Percentiles rank a stretch among this genome's conserved stretches.
Conservation (phyloP, 2,888 invertebrate genomes). For the Atrina japonica region DNA sequence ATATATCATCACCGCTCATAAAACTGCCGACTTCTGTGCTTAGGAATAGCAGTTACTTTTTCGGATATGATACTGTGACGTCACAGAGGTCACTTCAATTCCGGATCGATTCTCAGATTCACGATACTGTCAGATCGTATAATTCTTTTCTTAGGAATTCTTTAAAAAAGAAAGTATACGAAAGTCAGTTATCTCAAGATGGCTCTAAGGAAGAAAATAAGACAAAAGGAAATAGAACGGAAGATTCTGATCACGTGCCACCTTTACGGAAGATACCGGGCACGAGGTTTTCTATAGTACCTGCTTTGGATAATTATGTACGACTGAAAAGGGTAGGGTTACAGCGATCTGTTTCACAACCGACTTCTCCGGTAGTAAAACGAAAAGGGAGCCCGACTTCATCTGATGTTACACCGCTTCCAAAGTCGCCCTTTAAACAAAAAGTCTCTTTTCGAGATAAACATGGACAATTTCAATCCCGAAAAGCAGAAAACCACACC, state of each 20-base stretch:
- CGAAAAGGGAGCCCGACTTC: not conserved
- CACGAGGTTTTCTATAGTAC: constrained; percentile 36
- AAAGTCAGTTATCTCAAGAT: not conserved
- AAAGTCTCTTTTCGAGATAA: too few species aligned
- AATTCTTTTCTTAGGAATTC: constrained; percentile 10
- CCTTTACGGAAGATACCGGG: constrained; percentile 27
- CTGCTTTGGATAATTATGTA: constrained; percentile 41
- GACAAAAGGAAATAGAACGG: constrained; percentile 6
- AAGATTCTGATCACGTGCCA: constrained; percentile 6
- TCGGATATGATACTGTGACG: constrained; percentile 16
- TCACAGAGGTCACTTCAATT: constrained; percentile 32
- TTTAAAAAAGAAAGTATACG: not conserved
- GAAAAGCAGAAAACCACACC: too few species aligned
- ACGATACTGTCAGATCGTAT: constrained; percentile 37
- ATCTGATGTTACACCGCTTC: too few species aligned
- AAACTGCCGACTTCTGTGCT: too few species aligned
- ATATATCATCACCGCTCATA: not conserved
- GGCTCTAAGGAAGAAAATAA: constrained; percentile 3
- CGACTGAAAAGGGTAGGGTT: constrained; percentile 30
- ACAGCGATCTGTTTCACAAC: not conserved
- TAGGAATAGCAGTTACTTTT: too few species aligned
- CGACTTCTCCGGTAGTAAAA: not conserved
- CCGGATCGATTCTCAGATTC: constrained; percentile 40
- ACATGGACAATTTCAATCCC: too few species aligned
- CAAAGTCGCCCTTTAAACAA: too few species aligned